Percentiles rank a stretch among this genome's conserved stretches.
Conservation (phyloP, 2,797 vertebrate genomes). For the Sebastolobus altivelis region DNA sequence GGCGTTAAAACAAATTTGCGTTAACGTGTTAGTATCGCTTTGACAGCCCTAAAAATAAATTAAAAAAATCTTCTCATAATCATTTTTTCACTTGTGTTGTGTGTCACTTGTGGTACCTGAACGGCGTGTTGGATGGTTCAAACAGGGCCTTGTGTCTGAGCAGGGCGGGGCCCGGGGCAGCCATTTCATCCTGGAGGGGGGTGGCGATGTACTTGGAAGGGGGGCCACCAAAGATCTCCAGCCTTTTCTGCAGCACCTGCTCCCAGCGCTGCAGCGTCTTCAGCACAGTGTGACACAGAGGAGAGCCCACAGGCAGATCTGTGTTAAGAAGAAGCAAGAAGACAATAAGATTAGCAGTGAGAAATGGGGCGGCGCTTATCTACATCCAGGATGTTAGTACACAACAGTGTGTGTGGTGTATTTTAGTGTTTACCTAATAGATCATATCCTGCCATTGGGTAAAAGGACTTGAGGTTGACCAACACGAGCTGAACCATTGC, state of each 20-base stretch:
- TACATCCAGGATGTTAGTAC: slow-evolving; percentile 14
- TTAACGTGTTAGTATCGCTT: too few relatives aligned
- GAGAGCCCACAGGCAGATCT: slow-evolving; percentile 97
- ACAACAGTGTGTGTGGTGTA: slow-evolving; percentile 25
- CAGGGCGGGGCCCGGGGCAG: slow-evolving; percentile 92
- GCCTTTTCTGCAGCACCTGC: slow-evolving; percentile 93
- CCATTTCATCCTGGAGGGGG: slow-evolving; percentile 86
- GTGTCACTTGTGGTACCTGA: slow-evolving; percentile 83
- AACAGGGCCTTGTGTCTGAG: slow-evolving; percentile 96
- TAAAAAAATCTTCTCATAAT: neutral
- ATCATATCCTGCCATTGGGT: slow-evolving; percentile 96
- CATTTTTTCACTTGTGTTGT: neutral
- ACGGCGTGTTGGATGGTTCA: slow-evolving; percentile 96
- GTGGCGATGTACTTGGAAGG: slow-evolving; percentile 92
- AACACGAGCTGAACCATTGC: slow-evolving; percentile 97
- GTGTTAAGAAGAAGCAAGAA: slow-evolving; percentile 16
- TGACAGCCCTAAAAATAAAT: too few relatives aligned
- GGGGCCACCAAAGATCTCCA: slow-evolving; percentile 95
- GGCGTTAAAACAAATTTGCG: too few relatives aligned
- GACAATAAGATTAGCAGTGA: slow-evolving; percentile 31
- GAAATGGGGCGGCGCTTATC: slow-evolving; percentile 25
- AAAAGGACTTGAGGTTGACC: slow-evolving; percentile 95
- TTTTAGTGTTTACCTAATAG: slow-evolving; percentile 73
- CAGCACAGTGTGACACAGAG: slow-evolving; percentile 93
- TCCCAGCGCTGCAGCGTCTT: slow-evolving; percentile 98